Conservation (phyloP, 2,888 invertebrate genomes). For the Melanophora roralis region DNA sequence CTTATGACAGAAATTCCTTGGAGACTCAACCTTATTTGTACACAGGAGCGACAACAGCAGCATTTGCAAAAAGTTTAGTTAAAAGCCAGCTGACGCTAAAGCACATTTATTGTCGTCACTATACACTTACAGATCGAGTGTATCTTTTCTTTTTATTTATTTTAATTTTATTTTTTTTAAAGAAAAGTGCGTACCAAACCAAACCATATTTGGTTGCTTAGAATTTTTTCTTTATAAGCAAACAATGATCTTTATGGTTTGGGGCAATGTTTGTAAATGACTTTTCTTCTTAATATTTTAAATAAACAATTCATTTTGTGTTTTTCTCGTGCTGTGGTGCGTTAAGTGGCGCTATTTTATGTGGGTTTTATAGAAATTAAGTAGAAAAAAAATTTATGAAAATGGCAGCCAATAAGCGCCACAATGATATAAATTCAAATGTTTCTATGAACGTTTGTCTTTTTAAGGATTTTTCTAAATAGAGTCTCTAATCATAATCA, state of each 20-base stretch:
- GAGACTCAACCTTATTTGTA: conserved; percentile 62
- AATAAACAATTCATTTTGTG: conserved; percentile 16
- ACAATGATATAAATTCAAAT: conserved; percentile 49
- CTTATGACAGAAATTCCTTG: conserved; percentile 62
- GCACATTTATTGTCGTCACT: not conserved
- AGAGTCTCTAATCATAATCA: conserved; percentile 56
- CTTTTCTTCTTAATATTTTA: not conserved
- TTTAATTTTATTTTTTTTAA: not conserved
- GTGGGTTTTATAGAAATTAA: conserved; percentile 55
- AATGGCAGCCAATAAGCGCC: conserved; percentile 49
- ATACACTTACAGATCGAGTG: not conserved
- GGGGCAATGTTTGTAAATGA: not conserved
- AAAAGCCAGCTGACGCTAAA: not conserved
- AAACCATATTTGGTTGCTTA: conserved; percentile 53
- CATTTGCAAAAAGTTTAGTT: conserved; percentile 13
- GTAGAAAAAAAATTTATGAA: conserved; percentile 42
- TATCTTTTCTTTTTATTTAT: conserved; percentile 5
- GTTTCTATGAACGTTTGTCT: conserved; percentile 17
- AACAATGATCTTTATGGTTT: conserved; percentile 43
- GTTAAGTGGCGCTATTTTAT: conserved; percentile 59
- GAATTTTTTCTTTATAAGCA: conserved; percentile 57
- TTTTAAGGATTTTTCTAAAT: conserved; percentile 49
- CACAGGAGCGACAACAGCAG: conserved; percentile 58
- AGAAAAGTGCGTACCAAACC: conserved; percentile 46
- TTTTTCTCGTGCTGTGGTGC: not conserved